Base-by-base conservation (phyloP, 1,140 invertebrate genomes). In the Lepidurus packardi region DNA sequence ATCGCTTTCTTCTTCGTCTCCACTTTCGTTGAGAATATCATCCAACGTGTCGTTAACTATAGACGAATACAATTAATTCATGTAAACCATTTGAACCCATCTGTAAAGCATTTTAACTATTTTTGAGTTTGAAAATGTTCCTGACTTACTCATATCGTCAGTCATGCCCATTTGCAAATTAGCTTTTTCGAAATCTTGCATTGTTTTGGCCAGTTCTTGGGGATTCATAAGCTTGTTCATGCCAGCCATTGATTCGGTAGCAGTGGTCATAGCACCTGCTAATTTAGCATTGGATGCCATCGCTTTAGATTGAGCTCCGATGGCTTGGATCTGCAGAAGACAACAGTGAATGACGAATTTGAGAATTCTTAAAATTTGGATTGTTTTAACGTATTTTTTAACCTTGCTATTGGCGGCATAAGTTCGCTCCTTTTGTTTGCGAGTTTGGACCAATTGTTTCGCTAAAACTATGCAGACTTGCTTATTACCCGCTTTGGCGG, bases 81-180 rank as follows among this genome's bases (percentile, higher is more conserved):
- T 9, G 7, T n/a, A 9, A 65, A 16, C 7, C n/a, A n/a, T n/a
- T n/a, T n/a, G n/a, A n/a, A n/a, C n/a, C n/a, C n/a, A n/a, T n/a
- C n/a, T n/a, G n/a, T n/a, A n/a, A n/a, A 9, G 79, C 45, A 74
- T 78, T 74, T 21, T 1, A 74, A 10, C 47, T 78, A 43, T 74
- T 80, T 24, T 10, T 47, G 25, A 4, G 21, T n/a, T 73, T n/a
- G 16, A 73, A 41, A 65, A 77, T 80, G 53, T 10, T 34, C 8
- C n/a, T 80, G 47, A 88, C 89, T 88, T 88, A 94, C 92, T 95
- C 91, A 96, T 93, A 88, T 97, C 95, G 86, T 96, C 94, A 10
- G 93, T 93, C 94, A 97, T 96, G 81, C 93, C 93, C 92, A 97
- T 94, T 84, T 93, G 94, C 82, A 90, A 90, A 82, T 90, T 90